Percentiles rank a stretch among this genome's conserved stretches.
Evolutionary conservation across 2,888 invertebrate species (phyloP).

Genomic region (Tricholauxania praeusta): DNA sequence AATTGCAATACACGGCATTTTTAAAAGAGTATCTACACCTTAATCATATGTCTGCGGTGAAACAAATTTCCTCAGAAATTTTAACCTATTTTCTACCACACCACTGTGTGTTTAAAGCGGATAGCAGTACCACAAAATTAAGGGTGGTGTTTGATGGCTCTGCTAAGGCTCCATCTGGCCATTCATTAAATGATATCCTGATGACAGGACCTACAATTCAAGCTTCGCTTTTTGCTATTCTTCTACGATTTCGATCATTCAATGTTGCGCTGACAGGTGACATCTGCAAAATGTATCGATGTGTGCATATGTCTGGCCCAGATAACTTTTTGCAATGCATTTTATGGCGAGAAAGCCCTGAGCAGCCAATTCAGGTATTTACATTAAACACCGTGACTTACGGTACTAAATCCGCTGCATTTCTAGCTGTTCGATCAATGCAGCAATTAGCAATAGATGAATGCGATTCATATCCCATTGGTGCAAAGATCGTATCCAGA

Average conservation of each 20-base stretch:
- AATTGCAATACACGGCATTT: conserved; percentile 24
- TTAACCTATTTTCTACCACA: conserved; percentile 31
- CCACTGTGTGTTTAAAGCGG: conserved; percentile 32
- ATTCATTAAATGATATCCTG: conserved; percentile 18
- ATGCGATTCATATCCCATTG: conserved; percentile 4
- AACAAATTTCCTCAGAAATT: background rate
- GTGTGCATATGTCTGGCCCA: conserved; percentile 11
- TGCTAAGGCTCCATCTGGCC: conserved; percentile 9
- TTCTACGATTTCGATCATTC: conserved; percentile 24
- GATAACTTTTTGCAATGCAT: too few species aligned
- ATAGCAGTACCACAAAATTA: conserved; percentile 25
- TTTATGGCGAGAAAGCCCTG: too few species aligned
- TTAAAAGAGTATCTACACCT: conserved; percentile 34
- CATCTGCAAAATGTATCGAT: conserved; percentile 35
- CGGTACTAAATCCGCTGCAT: conserved; percentile 21
- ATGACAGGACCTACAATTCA: conserved; percentile 30
- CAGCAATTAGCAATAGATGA: conserved; percentile 21
- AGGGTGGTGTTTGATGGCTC: conserved; percentile 27
- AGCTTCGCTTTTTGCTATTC: conserved; percentile 7
- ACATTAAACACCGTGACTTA: conserved; percentile 28
- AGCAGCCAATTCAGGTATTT: too few species aligned
- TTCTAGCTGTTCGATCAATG: conserved; percentile 17
- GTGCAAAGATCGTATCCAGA: too few species aligned
- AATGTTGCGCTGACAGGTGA: conserved; percentile 28
- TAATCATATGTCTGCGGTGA: conserved; percentile 29